Conservation (phyloP, 92 coral and sea anemone genomes). For the Diadumene lineata region DNA sequence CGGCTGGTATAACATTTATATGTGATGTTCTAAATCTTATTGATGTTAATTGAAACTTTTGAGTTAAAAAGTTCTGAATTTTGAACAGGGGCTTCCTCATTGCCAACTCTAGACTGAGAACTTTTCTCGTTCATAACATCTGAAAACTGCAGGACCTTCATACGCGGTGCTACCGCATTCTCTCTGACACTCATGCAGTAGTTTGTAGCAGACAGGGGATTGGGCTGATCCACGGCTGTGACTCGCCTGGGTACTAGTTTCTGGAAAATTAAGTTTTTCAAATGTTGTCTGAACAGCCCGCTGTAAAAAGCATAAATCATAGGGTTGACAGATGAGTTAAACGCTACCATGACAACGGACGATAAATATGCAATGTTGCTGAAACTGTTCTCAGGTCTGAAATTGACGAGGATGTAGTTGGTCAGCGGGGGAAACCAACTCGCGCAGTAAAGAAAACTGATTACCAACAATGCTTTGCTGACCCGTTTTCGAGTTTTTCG, state of each 20-base stretch:
- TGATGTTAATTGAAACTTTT: background rate
- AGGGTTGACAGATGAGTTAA: constrained; percentile 40
- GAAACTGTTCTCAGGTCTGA: constrained; percentile 26
- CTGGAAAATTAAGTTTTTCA: constrained; percentile 19
- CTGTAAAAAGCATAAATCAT: constrained; percentile 39
- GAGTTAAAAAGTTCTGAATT: background rate
- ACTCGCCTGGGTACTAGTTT: constrained; percentile 24
- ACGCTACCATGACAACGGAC: constrained; percentile 51
- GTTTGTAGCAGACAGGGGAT: constrained; percentile 20
- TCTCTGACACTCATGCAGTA: background rate
- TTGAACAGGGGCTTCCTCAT: background rate
- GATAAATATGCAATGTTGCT: constrained; percentile 39
- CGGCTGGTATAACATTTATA: too few species aligned
- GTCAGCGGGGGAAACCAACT: constrained; percentile 60
- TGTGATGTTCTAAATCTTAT: background rate
- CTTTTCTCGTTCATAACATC: background rate
- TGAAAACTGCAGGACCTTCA: constrained; percentile 6
- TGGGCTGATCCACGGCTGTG: constrained; percentile 8
- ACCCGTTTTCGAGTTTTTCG: constrained; percentile 29
- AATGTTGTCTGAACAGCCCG: constrained; percentile 30
- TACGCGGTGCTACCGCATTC: background rate
- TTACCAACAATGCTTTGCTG: constrained; percentile 40
- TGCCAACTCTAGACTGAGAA: background rate
- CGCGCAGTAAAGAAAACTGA: constrained; percentile 49
- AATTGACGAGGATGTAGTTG: constrained; percentile 45